Evolutionary conservation across 2,797 vertebrate species (phyloP).

Genomic region (Oceanodroma leucorhoa): DNA sequence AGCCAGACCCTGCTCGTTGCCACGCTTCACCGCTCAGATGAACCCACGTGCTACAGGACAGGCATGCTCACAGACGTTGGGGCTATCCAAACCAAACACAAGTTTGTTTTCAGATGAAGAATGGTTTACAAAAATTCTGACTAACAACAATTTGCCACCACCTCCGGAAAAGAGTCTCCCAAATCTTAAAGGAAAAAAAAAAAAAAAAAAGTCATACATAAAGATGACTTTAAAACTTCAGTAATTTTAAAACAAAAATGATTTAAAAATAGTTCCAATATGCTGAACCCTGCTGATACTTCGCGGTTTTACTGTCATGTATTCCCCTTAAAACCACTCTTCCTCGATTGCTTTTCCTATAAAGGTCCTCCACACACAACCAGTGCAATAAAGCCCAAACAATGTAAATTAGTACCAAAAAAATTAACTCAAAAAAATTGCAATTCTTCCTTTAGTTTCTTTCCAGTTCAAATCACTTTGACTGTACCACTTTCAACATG

Average conservation of each 20-base stretch:
- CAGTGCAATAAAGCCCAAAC: background rate
- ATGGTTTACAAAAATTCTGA: background rate
- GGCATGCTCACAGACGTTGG: background rate
- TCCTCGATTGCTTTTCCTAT: background rate
- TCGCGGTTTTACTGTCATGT: background rate
- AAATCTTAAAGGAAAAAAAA: background rate
- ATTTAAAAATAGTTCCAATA: background rate
- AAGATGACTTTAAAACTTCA: background rate
- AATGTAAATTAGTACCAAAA: rapidly evolving
- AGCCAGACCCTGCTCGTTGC: background rate
- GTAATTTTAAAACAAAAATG: background rate
- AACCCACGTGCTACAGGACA: background rate
- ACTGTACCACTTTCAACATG: background rate
- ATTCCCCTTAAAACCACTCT: background rate
- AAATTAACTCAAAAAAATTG: background rate
- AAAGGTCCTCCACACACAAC: rapidly evolving
- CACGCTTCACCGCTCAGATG: rapidly evolving
- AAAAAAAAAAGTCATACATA: background rate
- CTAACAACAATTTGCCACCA: background rate
- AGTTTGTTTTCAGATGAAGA: background rate
- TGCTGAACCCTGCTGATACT: background rate
- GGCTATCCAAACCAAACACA: background rate
- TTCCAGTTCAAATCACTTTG: background rate
- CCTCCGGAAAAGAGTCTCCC: rapidly evolving
- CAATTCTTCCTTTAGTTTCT: background rate